A percentile compares a stretch with the other conserved stretches of the same genome.
Evolutionary conservation across 2,888 invertebrate species (phyloP).

Genomic region (Dione juno): DNA sequence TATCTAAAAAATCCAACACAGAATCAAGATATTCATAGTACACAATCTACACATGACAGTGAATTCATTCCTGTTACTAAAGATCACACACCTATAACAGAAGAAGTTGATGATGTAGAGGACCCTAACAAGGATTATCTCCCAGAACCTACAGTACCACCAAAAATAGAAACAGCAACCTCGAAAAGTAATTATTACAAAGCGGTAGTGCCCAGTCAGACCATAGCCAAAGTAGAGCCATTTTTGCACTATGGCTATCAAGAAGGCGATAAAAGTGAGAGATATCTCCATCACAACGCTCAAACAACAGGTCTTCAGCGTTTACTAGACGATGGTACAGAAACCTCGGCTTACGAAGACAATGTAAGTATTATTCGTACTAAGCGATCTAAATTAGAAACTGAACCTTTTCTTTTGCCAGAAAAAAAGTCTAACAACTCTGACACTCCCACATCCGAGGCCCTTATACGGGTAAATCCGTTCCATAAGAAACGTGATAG

Average conservation of each 20-base stretch:
- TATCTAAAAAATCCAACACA: slow-evolving; percentile 63
- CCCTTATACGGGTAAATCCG: slow-evolving; percentile 53
- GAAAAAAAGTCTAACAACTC: slow-evolving; percentile 49
- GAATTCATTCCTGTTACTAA: slow-evolving; percentile 54
- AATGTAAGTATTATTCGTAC: slow-evolving; percentile 69
- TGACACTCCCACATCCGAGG: slow-evolving; percentile 53
- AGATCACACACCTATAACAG: slow-evolving; percentile 75
- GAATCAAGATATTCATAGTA: slow-evolving; percentile 54
- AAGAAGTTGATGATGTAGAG: slow-evolving; percentile 72
- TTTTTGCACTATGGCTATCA: slow-evolving; percentile 56
- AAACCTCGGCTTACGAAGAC: slow-evolving; percentile 70
- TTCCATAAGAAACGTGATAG: slow-evolving; percentile 47
- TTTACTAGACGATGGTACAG: slow-evolving; percentile 69
- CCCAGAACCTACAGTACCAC: slow-evolving; percentile 51
- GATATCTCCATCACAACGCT: slow-evolving; percentile 64
- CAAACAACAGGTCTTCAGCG: slow-evolving; percentile 68
- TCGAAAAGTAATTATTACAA: slow-evolving; percentile 64
- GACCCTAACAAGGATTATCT: slow-evolving; percentile 59
- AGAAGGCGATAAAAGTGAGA: slow-evolving; percentile 56
- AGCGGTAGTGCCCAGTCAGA: slow-evolving; percentile 64
- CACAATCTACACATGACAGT: slow-evolving; percentile 58
- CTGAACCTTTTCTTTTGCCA: slow-evolving; percentile 58
- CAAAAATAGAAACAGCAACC: slow-evolving; percentile 55
- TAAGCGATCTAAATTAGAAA: slow-evolving; percentile 59
- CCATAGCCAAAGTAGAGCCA: slow-evolving; percentile 48